Conservation (phyloP, 1,140 invertebrate species). For the Drosophila baimaii region DNA sequence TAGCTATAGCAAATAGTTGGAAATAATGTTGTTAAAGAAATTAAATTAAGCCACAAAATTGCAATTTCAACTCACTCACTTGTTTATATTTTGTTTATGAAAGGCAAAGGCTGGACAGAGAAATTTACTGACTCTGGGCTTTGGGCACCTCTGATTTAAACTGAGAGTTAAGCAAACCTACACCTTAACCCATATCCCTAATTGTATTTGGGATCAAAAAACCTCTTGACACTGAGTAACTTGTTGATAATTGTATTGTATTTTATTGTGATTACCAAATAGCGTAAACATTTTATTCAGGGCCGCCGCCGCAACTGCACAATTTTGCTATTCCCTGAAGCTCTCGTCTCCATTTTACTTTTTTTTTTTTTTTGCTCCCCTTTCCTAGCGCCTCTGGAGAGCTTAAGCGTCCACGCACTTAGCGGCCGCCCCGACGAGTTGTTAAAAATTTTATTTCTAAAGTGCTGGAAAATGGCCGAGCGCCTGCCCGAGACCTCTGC, state of each 20-base stretch:
- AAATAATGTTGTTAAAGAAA: too few relatives aligned
- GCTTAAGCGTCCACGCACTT: slow-evolving; percentile 78
- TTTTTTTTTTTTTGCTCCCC: too few relatives aligned
- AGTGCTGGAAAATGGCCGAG: slow-evolving; percentile 76
- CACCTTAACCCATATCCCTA: background rate
- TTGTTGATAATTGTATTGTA: slow-evolving; percentile 2
- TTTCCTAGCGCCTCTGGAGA: slow-evolving; percentile 41
- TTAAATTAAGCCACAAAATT: too few relatives aligned
- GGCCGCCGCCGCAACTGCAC: slow-evolving; percentile 28
- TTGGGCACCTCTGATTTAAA: too few relatives aligned
- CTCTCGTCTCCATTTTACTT: too few relatives aligned
- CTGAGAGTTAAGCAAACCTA: background rate
- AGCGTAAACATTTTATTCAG: background rate
- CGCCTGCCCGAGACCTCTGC: slow-evolving; percentile 11
- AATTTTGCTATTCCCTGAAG: background rate
- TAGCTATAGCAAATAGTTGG: too few relatives aligned
- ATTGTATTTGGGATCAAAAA: background rate
- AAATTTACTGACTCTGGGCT: too few relatives aligned
- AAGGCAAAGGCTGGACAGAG: too few relatives aligned
- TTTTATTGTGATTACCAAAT: slow-evolving; percentile 1
- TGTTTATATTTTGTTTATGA: too few relatives aligned
- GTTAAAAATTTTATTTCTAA: slow-evolving; percentile 79
- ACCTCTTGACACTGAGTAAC: too few relatives aligned
- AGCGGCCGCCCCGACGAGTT: slow-evolving; percentile 74
- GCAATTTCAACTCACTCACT: too few relatives aligned